Percentiles rank a stretch among this genome's conserved stretches.
phyloP scores from a whole-genome alignment of 2,888 invertebrate genomes.

The Alviniconcha strummeri region DNA sequence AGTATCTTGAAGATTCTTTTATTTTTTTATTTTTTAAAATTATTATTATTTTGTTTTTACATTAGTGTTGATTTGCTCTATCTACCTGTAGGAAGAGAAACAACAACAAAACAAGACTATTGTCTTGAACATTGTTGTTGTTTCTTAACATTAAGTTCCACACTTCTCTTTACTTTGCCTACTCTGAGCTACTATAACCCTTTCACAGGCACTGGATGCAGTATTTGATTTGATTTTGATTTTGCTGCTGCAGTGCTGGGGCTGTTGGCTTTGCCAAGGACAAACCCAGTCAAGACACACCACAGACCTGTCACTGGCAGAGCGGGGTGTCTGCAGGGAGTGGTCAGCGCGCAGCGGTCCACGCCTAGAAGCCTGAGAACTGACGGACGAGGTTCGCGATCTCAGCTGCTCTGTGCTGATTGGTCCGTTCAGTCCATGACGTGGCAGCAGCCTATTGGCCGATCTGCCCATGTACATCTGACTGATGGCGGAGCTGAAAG shows the following conservation, averaged over 20 bases:
- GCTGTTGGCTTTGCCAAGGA: too few species aligned
- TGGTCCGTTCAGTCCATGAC: constrained; percentile 1
- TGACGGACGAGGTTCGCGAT: constrained; percentile 1
- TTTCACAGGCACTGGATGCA: too few species aligned
- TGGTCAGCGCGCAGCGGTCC: constrained; percentile 10
- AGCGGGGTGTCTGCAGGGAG: background rate
- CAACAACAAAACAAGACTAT: too few species aligned
- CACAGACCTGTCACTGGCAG: constrained; percentile 19
- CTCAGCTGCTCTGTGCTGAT: constrained; percentile 20
- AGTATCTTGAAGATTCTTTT: too few species aligned
- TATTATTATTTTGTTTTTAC: too few species aligned
- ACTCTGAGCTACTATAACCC: too few species aligned
- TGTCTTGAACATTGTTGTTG: too few species aligned
- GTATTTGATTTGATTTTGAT: too few species aligned
- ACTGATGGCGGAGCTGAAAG: constrained; percentile 6
- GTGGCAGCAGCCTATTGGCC: background rate
- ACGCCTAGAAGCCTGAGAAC: background rate
- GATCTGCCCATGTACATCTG: constrained; percentile 19
- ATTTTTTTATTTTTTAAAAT: too few species aligned
- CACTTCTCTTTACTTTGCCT: too few species aligned
- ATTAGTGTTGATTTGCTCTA: constrained; percentile 20
- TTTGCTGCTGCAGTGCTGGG: too few species aligned
- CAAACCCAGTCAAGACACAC: background rate
- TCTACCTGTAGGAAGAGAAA: constrained; percentile 17
- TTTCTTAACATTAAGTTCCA: too few species aligned